Evolutionary conservation across 2,888 invertebrate species (phyloP), one percentile per base, ranked within the genome.

Genomic region (Agonopterix heracliana): DNA sequence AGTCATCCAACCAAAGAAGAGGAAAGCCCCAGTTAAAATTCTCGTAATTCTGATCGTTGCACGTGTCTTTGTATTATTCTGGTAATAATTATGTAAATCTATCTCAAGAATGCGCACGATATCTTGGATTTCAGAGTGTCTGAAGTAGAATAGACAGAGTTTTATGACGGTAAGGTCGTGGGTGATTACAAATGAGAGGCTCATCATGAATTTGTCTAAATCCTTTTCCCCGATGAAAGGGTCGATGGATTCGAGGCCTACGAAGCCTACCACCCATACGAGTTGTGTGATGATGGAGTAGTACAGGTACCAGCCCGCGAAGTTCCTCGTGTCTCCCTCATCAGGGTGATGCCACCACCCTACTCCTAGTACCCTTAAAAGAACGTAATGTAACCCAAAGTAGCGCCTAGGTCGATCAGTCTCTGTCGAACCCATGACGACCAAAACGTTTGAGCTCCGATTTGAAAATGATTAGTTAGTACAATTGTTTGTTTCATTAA

Each of bases 281-380:
- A 82, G 49, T 60, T 85, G 78, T 0, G 86, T 85, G 2, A 76
- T 45, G 47, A 87, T 74, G 0, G 82, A 65, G 58, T 88, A 88
- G 54, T 78, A 85, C 1, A 87, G 48, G 50, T 88, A 88, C 62
- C 68, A 73, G 41, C 81, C 78, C 1, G 74, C 74, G 52, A 87
- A 87, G 55, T 88, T 88, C 3, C 62, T 62, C 0, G 68, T 77
- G 11, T 83, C 68, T 1, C 51, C 62, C 64, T 86, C 78, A 49
- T 87, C 84, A 0, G 88, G 86, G 46, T 81, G 76, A 55, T 88
- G 88, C 87, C 87, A 88, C 88, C 87, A 87, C 17, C 88, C 88
- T 1, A 88, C 57, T 0, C 87, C 87, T 3, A 87, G 63, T 47
- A 79, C 75, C 47, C 88, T 71, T 3, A 88, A 55, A 14, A 88